Base-by-base conservation (phyloP, 2,113 vertebrate species). In the Mobula birostris region DNA sequence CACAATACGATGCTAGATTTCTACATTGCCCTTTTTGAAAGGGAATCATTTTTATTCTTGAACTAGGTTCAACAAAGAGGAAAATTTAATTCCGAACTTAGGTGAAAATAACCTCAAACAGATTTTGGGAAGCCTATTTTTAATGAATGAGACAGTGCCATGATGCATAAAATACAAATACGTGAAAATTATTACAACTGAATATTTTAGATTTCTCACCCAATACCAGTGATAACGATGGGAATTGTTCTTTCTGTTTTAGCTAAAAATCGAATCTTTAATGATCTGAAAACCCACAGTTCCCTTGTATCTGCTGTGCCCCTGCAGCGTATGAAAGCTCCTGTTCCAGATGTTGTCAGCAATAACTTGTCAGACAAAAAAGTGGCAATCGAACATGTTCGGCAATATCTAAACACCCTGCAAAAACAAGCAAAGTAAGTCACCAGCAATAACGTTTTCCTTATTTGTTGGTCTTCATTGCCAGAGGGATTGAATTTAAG, bases 351-450 rank as follows among this genome's bases (percentile, higher is more conserved):
- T 68, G 96, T 99, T 94, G 96, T 97, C 21, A 95, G 96, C 2
- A 82, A 95, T 32, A 96, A 96, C 63, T 96, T 99, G 1, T 96
- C 98, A 82, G 97, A 97, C 94, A 96, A 97, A 82, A 97, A 96
- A 9, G 97, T 97, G 14, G 96, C 98, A 70, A 95, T 96, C 95
- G 96, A 97, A 94, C 97, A 99, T 56, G 95, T 98, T 66, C 95
- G 96, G 58, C 61, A 40, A 66, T 98, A 98, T 95, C 97, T 99
- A 91, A 96, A 96, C 48, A 80, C 97, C 94, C 95, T 99, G 94
- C 98, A 98, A 87, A 97, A 97, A 12, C 98, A 98, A 11, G 98
- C 99, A 95, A 98, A 96, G 98, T 99, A 96, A 97, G 97, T 56
- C 1, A 79, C 48, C 19, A 32, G 61, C 56, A 77, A n/a, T 90